A percentile compares a stretch with the other conserved stretches of the same genome.
phyloP scores from a whole-genome alignment of 2,113 vertebrate genomes.

The Vulpes vulpes region DNA sequence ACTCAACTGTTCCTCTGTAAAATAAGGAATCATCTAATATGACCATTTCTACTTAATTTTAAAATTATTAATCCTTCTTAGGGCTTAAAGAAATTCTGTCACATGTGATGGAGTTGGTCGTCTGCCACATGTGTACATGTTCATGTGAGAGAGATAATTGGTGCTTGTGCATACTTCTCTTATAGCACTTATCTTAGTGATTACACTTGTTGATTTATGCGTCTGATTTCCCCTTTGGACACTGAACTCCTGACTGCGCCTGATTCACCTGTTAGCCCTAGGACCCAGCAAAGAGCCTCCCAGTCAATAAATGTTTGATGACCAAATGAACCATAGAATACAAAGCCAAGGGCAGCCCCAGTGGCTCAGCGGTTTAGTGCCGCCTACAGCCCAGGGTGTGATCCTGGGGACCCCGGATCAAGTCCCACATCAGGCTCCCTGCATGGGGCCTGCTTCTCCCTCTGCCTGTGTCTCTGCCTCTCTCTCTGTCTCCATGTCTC shows the following conservation, averaged over 20 bases:
- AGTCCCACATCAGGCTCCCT: no score
- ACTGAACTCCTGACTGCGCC: background rate
- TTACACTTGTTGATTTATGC: conserved; percentile 44
- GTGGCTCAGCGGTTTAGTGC: no score
- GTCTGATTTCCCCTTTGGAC: background rate
- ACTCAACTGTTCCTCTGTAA: conserved; percentile 50
- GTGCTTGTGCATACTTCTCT: background rate
- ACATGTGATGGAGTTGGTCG: background rate
- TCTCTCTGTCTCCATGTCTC: no score
- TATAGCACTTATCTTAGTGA: background rate
- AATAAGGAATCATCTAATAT: conserved; percentile 40
- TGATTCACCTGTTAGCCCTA: conserved; percentile 2
- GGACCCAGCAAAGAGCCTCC: background rate
- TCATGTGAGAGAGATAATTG: background rate
- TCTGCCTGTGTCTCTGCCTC: no score
- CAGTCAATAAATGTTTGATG: conserved; percentile 27
- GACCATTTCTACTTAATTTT: conserved; percentile 64
- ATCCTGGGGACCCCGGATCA: no score
- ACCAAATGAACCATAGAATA: conserved; percentile 11
- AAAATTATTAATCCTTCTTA: conserved; percentile 47
- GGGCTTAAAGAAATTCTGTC: conserved; percentile 26
- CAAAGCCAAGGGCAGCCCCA: no score
- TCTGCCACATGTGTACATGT: background rate
- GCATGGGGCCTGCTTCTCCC: no score
- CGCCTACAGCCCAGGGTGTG: no score